These are phyloP conservation scores for Plagodis pulveraria DNA, from an alignment of 2,888 invertebrate species.

Conservation along the genomic window DNA sequence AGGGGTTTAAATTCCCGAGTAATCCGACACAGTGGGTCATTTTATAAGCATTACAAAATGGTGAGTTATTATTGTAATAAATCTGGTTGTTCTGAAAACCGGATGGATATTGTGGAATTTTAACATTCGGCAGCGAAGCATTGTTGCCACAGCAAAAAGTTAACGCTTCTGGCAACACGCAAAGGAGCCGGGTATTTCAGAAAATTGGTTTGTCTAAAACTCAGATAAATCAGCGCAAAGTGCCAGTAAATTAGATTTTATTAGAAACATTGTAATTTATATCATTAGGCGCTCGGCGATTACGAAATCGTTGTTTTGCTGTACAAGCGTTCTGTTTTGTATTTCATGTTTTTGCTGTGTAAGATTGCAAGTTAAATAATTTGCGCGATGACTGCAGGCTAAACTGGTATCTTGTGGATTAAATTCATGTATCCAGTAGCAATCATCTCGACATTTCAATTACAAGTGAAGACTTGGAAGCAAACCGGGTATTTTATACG, in stretches of 20 bases:
- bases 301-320: neutral
- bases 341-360: neutral
- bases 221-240: conserved; percentile 31
- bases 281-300: conserved; percentile 6
- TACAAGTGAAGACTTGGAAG: conserved; percentile 32
- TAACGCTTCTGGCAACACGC: conserved; percentile 28
- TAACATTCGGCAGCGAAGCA: conserved; percentile 21
- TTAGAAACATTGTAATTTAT: conserved; percentile 17
- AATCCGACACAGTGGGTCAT: conserved; percentile 31
- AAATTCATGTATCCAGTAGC: conserved; percentile 50
- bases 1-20: conserved; percentile 21
- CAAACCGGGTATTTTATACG: conserved; percentile 4
- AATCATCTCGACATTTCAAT: conserved; percentile 57
- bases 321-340: neutral
- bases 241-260: conserved; percentile 27
- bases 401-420: conserved; percentile 49
- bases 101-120: conserved; percentile 26
- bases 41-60: conserved; percentile 45
- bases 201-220: conserved; percentile 30
- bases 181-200: conserved; percentile 25
- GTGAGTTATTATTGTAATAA: conserved; percentile 46
- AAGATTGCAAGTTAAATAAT: conserved; percentile 5
- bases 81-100: conserved; percentile 37
- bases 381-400: conserved; percentile 32
- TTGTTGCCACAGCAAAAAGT: conserved; percentile 28